Percentiles rank a stretch among this genome's conserved stretches.
phyloP scores from a whole-genome alignment of 2,888 invertebrate genomes.

The Theristus sp. region DNA sequence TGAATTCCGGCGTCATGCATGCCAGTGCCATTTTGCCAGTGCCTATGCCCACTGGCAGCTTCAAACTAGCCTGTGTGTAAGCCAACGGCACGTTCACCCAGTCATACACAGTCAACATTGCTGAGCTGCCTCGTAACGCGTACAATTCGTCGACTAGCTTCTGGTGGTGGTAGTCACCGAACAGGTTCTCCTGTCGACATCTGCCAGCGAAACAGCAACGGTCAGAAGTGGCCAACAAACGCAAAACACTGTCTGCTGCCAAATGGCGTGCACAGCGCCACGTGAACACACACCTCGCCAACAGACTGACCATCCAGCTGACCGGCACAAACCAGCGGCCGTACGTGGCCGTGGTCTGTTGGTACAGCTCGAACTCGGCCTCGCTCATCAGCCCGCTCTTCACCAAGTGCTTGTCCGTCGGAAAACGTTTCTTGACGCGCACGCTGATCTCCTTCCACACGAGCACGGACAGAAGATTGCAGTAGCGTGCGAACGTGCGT shows the following conservation, averaged over 20 bases:
- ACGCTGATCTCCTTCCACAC: conserved; percentile 7
- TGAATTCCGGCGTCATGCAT: too few species aligned
- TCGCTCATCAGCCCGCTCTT: conserved; percentile 1
- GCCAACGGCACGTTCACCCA: conserved; percentile 34
- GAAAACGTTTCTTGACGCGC: conserved; percentile 6
- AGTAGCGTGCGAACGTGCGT: conserved; percentile 3
- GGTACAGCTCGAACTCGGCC: neutral
- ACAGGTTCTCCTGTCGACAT: neutral
- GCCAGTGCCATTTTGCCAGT: too few species aligned
- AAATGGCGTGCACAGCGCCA: too few species aligned
- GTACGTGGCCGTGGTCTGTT: neutral
- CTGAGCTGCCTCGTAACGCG: neutral
- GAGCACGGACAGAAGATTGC: neutral
- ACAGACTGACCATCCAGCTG: conserved; percentile 3
- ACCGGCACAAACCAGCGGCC: conserved; percentile 2
- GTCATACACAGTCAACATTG: conserved; percentile 26
- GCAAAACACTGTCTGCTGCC: too few species aligned
- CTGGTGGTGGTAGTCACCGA: neutral
- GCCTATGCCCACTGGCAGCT: too few species aligned
- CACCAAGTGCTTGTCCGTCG: conserved; percentile 2
- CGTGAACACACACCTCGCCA: too few species aligned
- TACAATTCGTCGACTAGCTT: neutral
- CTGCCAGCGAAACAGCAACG: neutral
- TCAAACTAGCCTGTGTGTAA: conserved; percentile 26
- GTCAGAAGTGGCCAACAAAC: too few species aligned